These are phyloP conservation scores for Podarcis lilfordi DNA, from an alignment of 2,797 vertebrate species.

Conservation along the genomic window DNA sequence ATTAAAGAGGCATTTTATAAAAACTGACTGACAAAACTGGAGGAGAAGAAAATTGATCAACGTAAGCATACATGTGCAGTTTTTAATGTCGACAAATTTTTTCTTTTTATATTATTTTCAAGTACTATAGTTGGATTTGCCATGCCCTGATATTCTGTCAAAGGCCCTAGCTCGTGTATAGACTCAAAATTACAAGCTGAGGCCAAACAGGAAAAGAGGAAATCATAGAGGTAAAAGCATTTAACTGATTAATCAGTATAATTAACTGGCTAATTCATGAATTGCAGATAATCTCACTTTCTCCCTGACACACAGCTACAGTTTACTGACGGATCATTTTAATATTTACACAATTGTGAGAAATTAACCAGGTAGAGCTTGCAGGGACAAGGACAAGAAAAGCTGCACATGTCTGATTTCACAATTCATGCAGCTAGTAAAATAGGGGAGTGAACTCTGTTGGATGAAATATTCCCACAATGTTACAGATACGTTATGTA, in stretches of 20 bases:
- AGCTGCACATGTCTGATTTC: background rate
- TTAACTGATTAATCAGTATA: background rate
- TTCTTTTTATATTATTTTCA: slow-evolving; percentile 47
- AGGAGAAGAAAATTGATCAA: background rate
- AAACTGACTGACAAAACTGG: slow-evolving; percentile 33
- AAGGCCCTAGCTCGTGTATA: slow-evolving; percentile 32
- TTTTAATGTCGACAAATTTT: slow-evolving; percentile 26
- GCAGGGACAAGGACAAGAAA: background rate
- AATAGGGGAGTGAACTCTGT: background rate
- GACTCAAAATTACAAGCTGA: background rate
- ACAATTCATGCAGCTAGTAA: background rate
- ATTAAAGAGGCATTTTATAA: slow-evolving; percentile 57
- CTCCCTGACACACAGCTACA: background rate
- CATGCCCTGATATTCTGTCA: background rate
- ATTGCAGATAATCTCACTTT: background rate
- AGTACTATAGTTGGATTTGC: slow-evolving; percentile 54
- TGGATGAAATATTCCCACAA: rapidly evolving
- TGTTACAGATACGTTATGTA: background rate
- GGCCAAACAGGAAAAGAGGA: background rate
- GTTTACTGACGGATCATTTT: background rate
- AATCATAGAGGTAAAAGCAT: background rate
- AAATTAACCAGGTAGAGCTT: background rate
- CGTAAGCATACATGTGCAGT: slow-evolving; percentile 29
- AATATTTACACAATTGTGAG: too few species aligned
- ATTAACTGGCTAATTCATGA: background rate